Conservation (phyloP, 2,113 vertebrate genomes). For the Recurvirostra avosetta region DNA sequence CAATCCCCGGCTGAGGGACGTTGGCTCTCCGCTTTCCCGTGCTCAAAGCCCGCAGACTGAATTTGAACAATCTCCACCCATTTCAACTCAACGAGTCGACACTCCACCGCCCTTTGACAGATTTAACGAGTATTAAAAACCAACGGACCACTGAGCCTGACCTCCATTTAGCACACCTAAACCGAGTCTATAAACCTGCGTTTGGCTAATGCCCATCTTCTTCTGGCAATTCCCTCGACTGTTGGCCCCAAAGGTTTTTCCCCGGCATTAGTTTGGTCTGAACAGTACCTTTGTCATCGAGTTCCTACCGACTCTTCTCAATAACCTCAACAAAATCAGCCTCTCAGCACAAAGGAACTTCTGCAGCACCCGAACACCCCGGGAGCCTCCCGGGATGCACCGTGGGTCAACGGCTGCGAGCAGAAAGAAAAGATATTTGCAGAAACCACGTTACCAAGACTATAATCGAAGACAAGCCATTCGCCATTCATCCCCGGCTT, state of each 20-base stretch:
- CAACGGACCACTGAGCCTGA: neutral
- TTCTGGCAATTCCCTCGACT: neutral
- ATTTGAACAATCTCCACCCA: neutral
- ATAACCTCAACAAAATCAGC: neutral
- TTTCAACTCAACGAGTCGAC: rapidly evolving
- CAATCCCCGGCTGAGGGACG: rapidly evolving
- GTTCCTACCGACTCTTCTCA: neutral
- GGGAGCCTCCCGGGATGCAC: neutral
- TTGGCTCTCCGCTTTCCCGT: neutral
- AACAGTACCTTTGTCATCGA: neutral
- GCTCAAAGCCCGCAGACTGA: rapidly evolving
- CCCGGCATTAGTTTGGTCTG: neutral
- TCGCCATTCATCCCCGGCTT: neutral
- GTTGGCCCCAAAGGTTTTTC: too few relatives aligned
- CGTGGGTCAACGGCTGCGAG: rapidly evolving
- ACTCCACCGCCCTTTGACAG: rapidly evolving
- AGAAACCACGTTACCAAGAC: neutral
- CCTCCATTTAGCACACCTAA: neutral
- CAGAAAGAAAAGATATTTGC: neutral
- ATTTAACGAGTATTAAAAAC: neutral
- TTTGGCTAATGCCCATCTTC: neutral
- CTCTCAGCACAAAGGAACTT: neutral
- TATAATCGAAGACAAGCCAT: neutral
- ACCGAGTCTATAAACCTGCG: neutral
- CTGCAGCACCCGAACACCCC: neutral